Base-by-base conservation (phyloP, 2,797 vertebrate species). In the Rhinophrynus dorsalis region DNA sequence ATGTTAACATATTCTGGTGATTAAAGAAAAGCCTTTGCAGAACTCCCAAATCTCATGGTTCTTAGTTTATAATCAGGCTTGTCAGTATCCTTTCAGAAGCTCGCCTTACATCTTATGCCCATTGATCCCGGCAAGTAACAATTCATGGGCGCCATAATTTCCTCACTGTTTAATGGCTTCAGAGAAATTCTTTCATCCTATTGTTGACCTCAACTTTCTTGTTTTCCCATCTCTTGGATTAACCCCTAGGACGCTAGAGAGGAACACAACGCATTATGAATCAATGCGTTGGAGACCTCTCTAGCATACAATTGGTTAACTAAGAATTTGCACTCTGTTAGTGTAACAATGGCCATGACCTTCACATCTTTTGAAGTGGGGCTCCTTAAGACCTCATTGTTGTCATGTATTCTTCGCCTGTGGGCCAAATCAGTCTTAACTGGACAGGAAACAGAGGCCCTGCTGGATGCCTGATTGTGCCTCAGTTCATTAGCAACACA, bases 81-180 rank as follows among this genome's bases (percentile, higher is more conserved):
- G 84, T 91, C 87, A 83, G 82, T 75, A 69, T 82, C 76, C 79
- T 79, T 86, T 88, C 89, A 89, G 85, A 83, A 85, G 82, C 81
- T 83, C 85, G 86, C 85, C 90, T 90, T 90, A 85, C 86, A 90
- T 82, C 89, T 88, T 85, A 85, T 84, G 84, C 84, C 86, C 84
- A 83, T 84, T 90, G 84, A 86, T 90, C 90, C 86, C 82, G 87
- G 87, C 89, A 84, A 90, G 87, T 86, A 87, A 90, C 89, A 88
- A 90, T 92, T 91, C 89, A 90, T 80, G 87, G 86, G 84, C 88
- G 86, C 89, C 88, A 86, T 87, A 88, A 91, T 91, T 94, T 95
- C 92, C 91, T 94, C 89, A 89, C 83, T 88, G 83, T 93, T 91
- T 93, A 92, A 92, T 89, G 86, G 87, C 79, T 89, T 93, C 88